phyloP scores from a whole-genome alignment of 1,140 invertebrate genomes.

The Ceratosolen solmsi region DNA sequence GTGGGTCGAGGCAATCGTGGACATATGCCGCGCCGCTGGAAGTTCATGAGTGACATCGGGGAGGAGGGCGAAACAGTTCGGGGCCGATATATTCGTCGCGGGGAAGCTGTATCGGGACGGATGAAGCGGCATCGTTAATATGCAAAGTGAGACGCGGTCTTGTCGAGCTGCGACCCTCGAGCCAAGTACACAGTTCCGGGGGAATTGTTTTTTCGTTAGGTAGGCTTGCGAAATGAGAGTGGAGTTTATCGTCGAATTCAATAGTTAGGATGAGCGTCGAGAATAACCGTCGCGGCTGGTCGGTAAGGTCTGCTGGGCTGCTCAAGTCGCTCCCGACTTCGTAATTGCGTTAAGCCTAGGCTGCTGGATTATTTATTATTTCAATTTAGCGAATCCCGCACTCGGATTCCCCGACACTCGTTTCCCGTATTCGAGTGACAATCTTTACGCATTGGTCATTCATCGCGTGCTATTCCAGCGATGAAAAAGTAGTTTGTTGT shows the following conservation, averaged over 20 bases:
- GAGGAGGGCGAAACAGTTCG: slow-evolving; percentile 57
- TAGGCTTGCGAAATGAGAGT: not conserved
- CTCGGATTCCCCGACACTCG: too few relatives aligned
- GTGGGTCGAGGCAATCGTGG: slow-evolving; percentile 59
- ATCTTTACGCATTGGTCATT: not conserved
- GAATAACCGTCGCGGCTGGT: too few relatives aligned
- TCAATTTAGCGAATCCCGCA: too few relatives aligned
- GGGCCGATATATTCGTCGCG: slow-evolving; percentile 59
- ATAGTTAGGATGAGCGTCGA: too few relatives aligned
- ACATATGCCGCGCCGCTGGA: slow-evolving; percentile 60
- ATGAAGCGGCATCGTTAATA: slow-evolving; percentile 54
- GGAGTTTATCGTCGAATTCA: not conserved
- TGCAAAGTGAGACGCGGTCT: slow-evolving; percentile 55
- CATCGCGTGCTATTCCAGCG: not conserved
- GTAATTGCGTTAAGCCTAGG: too few relatives aligned
- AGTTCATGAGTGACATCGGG: slow-evolving; percentile 60
- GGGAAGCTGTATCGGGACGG: not conserved
- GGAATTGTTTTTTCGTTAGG: not conserved
- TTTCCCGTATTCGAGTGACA: too few relatives aligned
- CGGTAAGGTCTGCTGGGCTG: too few relatives aligned
- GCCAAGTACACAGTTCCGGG: slow-evolving; percentile 3
- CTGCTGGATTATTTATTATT: too few relatives aligned
- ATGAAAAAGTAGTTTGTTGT: not conserved
- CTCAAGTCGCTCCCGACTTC: not conserved
- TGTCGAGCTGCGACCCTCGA: not conserved